A percentile compares a stretch with the other conserved stretches of the same genome.
Conservation (phyloP, 2,113 vertebrate genomes). For the Eclectus roratus region DNA sequence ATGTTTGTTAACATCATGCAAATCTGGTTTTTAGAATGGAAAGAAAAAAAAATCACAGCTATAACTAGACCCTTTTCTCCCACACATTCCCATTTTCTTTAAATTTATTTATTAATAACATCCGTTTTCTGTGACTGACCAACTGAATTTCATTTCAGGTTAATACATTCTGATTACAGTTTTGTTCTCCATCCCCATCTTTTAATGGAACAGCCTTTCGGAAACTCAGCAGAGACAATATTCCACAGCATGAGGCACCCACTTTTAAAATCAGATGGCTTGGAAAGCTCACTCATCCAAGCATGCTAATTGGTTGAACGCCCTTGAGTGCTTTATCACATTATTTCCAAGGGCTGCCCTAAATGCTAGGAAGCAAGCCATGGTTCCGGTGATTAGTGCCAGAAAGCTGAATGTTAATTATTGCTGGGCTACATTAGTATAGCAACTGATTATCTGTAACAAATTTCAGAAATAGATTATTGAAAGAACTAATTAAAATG, state of each 20-base stretch:
- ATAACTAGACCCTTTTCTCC: neutral
- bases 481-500: slow-evolving; percentile 60
- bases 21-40: neutral
- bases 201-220: neutral
- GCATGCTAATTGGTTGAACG: neutral
- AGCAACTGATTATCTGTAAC: slow-evolving; percentile 19
- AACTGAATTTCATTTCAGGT: neutral
- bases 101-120: neutral
- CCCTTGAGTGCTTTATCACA: slow-evolving; percentile 40
- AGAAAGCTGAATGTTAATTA: slow-evolving; percentile 51
- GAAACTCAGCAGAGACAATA: neutral
- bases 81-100: neutral
- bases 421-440: neutral
- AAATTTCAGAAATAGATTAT: slow-evolving; percentile 47
- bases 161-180: neutral
- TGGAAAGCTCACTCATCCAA: slow-evolving; percentile 51
- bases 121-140: neutral
- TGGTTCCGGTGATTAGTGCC: slow-evolving; percentile 1
- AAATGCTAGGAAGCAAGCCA: slow-evolving; percentile 31
- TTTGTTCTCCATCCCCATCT: neutral
- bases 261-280: slow-evolving; percentile 35
- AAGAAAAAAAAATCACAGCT: neutral
- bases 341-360: slow-evolving; percentile 53
- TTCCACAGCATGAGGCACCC: slow-evolving; percentile 8
- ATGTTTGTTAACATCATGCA: neutral